Evolutionary conservation across 2,888 invertebrate species (phyloP).

Genomic region (Micoletzkya japonica): DNA sequence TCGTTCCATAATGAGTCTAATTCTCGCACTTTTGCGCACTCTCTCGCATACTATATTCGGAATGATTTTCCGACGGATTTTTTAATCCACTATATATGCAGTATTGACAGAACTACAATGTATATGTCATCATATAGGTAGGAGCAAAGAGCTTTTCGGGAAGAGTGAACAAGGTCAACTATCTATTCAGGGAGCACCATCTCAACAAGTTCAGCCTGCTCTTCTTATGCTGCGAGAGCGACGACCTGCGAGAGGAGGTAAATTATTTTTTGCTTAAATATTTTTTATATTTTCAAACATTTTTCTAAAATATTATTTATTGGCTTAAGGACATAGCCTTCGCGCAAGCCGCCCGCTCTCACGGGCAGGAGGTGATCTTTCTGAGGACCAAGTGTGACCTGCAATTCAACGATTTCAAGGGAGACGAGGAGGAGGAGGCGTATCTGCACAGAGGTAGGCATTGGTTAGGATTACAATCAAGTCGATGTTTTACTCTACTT

Average conservation of each 20-base stretch:
- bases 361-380: constrained; percentile 21
- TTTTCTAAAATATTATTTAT: neutral
- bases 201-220: constrained; percentile 23
- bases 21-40: neutral
- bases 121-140: too few species aligned
- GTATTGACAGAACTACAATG: too few species aligned
- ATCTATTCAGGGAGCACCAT: constrained; percentile 17
- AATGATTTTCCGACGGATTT: too few species aligned
- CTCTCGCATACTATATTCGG: neutral
- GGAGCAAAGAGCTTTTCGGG: too few species aligned
- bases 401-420: neutral
- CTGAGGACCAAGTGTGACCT: constrained; percentile 10
- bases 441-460: neutral
- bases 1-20: neutral
- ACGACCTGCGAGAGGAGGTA: constrained; percentile 21
- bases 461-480: neutral
- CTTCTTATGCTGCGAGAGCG: constrained; percentile 18
- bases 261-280: neutral
- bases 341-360: constrained; percentile 8
- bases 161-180: too few species aligned
- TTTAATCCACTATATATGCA: too few species aligned
- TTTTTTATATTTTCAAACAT: neutral
- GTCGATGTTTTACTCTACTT: too few species aligned
- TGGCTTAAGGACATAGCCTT: constrained; percentile 18
- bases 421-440: neutral